These are phyloP conservation scores for Lasioglossum figueresi DNA, from an alignment of 2,888 invertebrate species.

Conservation along the genomic window DNA sequence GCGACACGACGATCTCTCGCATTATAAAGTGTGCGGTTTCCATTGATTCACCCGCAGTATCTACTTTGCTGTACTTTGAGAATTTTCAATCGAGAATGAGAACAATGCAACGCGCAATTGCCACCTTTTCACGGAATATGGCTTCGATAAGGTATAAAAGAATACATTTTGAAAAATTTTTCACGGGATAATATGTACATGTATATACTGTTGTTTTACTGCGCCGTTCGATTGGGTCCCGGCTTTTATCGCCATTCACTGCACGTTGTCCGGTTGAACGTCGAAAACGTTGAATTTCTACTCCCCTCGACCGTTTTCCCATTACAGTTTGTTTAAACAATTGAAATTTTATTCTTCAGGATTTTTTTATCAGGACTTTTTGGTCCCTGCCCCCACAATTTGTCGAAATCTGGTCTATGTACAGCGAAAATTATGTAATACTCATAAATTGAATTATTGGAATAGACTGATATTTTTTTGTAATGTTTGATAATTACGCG, in stretches of 20 bases:
- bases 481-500: not conserved
- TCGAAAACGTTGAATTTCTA: not conserved
- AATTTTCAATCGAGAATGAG: constrained; percentile 32
- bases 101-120: constrained; percentile 78
- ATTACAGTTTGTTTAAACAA: not conserved
- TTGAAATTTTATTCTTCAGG: not conserved
- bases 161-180: not conserved
- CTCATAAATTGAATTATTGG: not conserved
- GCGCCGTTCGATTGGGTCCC: constrained; percentile 23
- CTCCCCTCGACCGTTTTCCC: not conserved
- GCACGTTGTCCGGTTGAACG: not conserved
- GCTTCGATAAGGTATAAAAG: constrained; percentile 62
- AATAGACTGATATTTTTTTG: not conserved
- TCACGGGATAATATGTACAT: not conserved
- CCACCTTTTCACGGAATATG: constrained; percentile 76
- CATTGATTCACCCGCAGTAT: not conserved
- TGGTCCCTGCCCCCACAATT: not conserved
- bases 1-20: not conserved
- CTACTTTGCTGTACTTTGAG: constrained; percentile 16
- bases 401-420: not conserved
- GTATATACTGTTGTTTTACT: not conserved
- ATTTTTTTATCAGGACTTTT: not conserved
- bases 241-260: constrained; percentile 8
- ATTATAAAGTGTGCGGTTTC: constrained; percentile 19
- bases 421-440: constrained; percentile 59